Evolutionary conservation across 30 jellyfish, hydroid and myxozoan species (phyloP), one percentile per base, ranked within the genome.

Genomic region (Aurelia coerulea): DNA sequence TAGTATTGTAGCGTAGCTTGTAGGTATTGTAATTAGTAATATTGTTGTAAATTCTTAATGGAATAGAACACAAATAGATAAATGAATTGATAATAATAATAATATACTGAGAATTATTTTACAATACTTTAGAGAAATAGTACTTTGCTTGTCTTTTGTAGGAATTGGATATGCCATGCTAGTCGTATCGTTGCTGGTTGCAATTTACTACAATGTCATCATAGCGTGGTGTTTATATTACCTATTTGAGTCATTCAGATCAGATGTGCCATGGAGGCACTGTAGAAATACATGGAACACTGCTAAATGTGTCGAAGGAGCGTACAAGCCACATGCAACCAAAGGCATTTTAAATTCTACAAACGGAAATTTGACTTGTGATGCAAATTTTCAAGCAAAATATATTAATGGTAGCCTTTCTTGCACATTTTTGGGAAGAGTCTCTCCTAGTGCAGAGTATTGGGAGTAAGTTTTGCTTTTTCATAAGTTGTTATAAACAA

Each of bases 141-240:
- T 9, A 5, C 2, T 46, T 46, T 46, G 15, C 8, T 14, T 5
- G 56, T 46, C 11, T 29, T 60, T 56, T 53, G 7, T 32, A 90
- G 97, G 97, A 5, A 72, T 90, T 90, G 97, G 97, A 11, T 90
- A 90, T 70, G 92, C 96, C 16, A 90, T 90, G 97, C 72, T 90
- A 86, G 78, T 90, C 34, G 92, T 90, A 59, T 83, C 97, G 3
- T 79, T 90, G 66, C 83, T 90, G 37, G 96, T 90, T 46, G 70
- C 93, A 8, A 74, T 83, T 58, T 90, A 90, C 65, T 90, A 90
- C 92, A 90, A 90, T 79, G 92, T 87, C 32, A 90, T 90, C 68
- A 90, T 90, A 39, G 97, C 97, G 16, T 90, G 97, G 97, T 80
- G 89, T 59, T 77, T 90, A 23, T 90, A 83, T 70, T 90, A 83